Evolutionary conservation across 2,888 invertebrate genomes (phyloP), one percentile per base, ranked within the genome.

Genomic region (Campoplex capitator): DNA sequence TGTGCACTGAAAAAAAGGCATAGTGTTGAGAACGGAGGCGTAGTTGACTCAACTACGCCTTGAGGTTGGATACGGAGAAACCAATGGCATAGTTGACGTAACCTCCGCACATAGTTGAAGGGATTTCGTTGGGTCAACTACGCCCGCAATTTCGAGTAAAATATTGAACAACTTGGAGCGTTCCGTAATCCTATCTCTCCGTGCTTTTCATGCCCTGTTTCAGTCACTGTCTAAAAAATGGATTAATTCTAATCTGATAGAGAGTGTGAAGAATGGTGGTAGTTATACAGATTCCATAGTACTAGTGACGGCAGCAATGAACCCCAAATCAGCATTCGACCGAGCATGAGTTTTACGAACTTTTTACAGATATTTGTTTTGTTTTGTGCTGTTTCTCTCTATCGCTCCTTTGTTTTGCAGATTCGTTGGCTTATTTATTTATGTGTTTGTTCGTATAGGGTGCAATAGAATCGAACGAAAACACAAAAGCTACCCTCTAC

Each of bases 291-390:
- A 56, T 32, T 42, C 73, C 79, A 71, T 62, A 38, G 11, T 7
- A 32, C 28, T 16, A 42, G 16, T 16, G 56, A 23, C 13, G 8
- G 45, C 56, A 51, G 56, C 8, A 42, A 71, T 73, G 56, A 80
- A 77, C 38, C 67, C 74, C 80, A 48, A 84, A 73, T 71, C 45
- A n/a, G 71, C 45, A 54, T 54, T 58, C 32, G 70, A 68, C n/a
- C 38, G 73, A 28, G 74, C 73, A 67, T 62, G 42, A 86, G 83
- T 83, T 83, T 86, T 86, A 81, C 79, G 65, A 71, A 68, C 75
- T 23, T 76, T 71, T 48, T 68, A 16, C n/a, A 35, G 65, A 54
- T 54, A 45, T 80, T 78, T 32, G 11, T 75, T 77, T 83, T 76
- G 23, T 11, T 3, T 62, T 56, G 56, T 73, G 51, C 42, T 4